Evolutionary conservation across 92 coral and sea anemone genomes (phyloP), one percentile per base, ranked within the genome.

Genomic region (Bergia puertoricense): DNA sequence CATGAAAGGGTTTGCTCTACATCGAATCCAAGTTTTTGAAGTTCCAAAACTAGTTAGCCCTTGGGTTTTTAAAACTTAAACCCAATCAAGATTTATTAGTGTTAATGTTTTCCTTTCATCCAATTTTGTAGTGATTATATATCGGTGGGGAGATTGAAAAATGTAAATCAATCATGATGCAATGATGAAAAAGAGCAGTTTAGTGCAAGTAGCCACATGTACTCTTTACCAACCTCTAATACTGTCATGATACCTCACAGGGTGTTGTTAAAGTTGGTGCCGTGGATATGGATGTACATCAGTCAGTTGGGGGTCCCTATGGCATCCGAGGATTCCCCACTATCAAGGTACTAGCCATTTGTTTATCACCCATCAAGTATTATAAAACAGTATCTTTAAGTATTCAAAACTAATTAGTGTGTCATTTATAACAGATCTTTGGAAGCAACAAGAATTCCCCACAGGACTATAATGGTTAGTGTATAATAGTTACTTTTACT

Each of bases 211-310:
- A 4, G 9, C 51, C 51, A 5, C 9, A 10, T 46, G 6, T 46
- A 46, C 51, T 46, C 8, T 4, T 10, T 0, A 46, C 8, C 51
- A 46, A 46, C 22, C 2, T 6, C 0, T 48, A 18, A 8, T 3
- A 23, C 4, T 22, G 8, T 30, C 41, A 0, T 80, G 46, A 38
- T 56, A 38, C 37, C 23, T 43, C 56, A 45, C 67, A 89, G 92
- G 92, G 92, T 23, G 74, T 87, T 40, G 94, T 95, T 42, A 87
- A 97, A 88, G 96, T 97, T 92, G 99, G 98, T 80, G 99, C 99
- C 30, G 99, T 97, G 1, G 98, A 97, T 80, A 97, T 97, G 99
- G 99, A 97, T 90, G 94, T 93, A 4, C 99, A 96, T 82, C 95
- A 93, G 85, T 92, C 93, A 44, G 92, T 97, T 39, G 98, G 98